A percentile compares a stretch with the other conserved stretches of the same genome.
Conservation (phyloP, 2,888 invertebrate genomes). For the Zaprionus bogoriensis region DNA sequence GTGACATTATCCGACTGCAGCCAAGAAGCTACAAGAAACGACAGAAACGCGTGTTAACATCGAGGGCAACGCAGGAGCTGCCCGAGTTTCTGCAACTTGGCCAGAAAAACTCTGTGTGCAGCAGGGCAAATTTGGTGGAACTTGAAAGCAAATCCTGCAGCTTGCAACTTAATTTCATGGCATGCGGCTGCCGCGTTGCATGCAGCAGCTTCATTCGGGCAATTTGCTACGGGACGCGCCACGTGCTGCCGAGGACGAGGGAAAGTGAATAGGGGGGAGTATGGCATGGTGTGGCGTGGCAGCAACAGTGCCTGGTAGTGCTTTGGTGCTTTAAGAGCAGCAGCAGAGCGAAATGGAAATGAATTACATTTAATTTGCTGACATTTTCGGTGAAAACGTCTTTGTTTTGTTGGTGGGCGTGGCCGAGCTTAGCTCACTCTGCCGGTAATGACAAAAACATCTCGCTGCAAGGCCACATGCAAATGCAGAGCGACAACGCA, state of each 20-base stretch:
- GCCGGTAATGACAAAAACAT: conserved; percentile 67
- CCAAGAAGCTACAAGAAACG: conserved; percentile 61
- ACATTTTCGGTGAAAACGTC: conserved; percentile 57
- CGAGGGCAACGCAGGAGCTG: conserved; percentile 46
- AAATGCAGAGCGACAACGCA: conserved; percentile 52
- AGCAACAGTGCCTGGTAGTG: too few species aligned
- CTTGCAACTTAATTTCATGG: conserved; percentile 76
- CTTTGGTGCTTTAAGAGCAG: conserved; percentile 47
- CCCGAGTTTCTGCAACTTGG: conserved; percentile 30
- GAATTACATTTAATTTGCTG: conserved; percentile 73
- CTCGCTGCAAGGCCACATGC: conserved; percentile 61
- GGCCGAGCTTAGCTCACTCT: conserved; percentile 30
- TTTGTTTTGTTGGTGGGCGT: conserved; percentile 31
- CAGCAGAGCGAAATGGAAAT: conserved; percentile 56
- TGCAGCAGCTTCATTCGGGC: conserved; percentile 71
- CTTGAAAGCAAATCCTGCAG: conserved; percentile 74
- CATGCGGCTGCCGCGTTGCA: conserved; percentile 61
- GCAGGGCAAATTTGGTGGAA: conserved; percentile 62
- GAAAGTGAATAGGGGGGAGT: neutral
- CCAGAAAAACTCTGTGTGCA: conserved; percentile 26
- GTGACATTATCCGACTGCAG: conserved; percentile 70
- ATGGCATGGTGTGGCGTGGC: too few species aligned
- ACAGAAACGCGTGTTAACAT: conserved; percentile 63
- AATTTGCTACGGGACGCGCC: conserved; percentile 70
- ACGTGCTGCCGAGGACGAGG: conserved; percentile 37